Evolutionary conservation across 2,888 invertebrate genomes (phyloP).

Genomic region (Dione juno): DNA sequence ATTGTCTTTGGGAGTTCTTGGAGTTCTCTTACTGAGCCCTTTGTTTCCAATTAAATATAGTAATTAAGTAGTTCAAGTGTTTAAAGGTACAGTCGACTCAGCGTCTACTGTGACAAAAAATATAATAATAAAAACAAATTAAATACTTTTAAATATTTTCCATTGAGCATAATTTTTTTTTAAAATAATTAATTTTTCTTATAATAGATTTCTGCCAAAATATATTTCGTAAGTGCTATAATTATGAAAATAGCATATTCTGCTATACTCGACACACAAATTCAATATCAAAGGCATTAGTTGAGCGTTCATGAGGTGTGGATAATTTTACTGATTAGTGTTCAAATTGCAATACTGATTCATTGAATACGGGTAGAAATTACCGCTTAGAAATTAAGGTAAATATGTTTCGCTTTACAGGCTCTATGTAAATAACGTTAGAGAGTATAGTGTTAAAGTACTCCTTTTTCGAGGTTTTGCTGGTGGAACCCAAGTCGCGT

Average conservation of each 20-base stretch:
- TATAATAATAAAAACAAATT: too few species aligned
- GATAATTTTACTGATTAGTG: conserved; percentile 10
- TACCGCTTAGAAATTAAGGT: too few species aligned
- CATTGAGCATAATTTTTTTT: too few species aligned
- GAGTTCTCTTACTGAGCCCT: neutral
- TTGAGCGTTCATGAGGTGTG: conserved; percentile 7
- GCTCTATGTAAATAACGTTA: too few species aligned
- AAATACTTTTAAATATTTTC: too few species aligned
- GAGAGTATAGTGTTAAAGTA: too few species aligned
- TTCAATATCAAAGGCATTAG: conserved; percentile 10
- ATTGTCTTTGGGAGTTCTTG: conserved; percentile 11
- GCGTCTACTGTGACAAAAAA: neutral
- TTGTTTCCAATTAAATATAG: neutral
- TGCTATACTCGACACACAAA: neutral
- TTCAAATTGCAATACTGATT: neutral
- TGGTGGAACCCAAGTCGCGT: too few species aligned
- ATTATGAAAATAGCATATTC: neutral
- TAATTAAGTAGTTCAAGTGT: conserved; percentile 3
- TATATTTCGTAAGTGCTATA: neutral
- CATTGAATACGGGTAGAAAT: neutral
- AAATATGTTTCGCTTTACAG: too few species aligned
- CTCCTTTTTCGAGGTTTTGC: too few species aligned
- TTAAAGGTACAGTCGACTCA: conserved; percentile 2
- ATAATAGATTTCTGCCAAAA: neutral
- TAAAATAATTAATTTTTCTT: neutral